phyloP scores from a whole-genome alignment of 1,140 invertebrate genomes.

The Aphelinus atriplicis region DNA sequence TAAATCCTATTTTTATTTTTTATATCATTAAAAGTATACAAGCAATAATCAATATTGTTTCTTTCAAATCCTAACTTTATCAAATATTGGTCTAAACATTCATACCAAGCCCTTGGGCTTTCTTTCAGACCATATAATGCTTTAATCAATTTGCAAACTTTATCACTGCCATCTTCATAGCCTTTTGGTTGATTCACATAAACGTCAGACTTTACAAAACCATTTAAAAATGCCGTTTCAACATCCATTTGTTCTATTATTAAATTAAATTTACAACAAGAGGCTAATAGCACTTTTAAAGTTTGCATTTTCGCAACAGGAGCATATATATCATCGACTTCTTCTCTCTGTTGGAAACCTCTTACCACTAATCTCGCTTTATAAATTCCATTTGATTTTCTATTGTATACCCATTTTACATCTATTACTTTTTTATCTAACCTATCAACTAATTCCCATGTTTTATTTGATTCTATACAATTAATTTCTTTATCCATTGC shows the following conservation, averaged over 20 bases:
- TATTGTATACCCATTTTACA: slow-evolving; percentile 3
- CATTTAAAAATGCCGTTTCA: too few species aligned
- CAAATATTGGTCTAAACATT: slow-evolving; percentile 44
- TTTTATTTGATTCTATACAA: not conserved
- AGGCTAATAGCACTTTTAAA: not conserved
- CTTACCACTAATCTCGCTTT: not conserved
- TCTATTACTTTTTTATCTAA: not conserved
- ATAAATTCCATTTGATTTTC: not conserved
- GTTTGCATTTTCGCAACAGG: not conserved
- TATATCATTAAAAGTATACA: slow-evolving; percentile 40
- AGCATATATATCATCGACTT: not conserved
- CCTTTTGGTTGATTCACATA: not conserved
- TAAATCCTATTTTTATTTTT: slow-evolving; percentile 21
- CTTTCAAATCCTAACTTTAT: slow-evolving; percentile 39
- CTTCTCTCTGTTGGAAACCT: not conserved
- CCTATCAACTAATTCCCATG: not conserved
- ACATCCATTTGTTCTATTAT: not conserved
- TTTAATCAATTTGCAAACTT: not conserved
- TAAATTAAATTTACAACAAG: not conserved
- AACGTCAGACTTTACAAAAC: too few species aligned
- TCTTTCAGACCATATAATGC: slow-evolving; percentile 36
- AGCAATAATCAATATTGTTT: slow-evolving; percentile 49
- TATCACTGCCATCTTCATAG: not conserved
- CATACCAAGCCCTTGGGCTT: slow-evolving; percentile 45
- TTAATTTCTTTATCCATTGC: slow-evolving; percentile 28